Evolutionary conservation across 2,113 vertebrate genomes (phyloP).

Genomic region (Machaerirhynchus nigripectus): DNA sequence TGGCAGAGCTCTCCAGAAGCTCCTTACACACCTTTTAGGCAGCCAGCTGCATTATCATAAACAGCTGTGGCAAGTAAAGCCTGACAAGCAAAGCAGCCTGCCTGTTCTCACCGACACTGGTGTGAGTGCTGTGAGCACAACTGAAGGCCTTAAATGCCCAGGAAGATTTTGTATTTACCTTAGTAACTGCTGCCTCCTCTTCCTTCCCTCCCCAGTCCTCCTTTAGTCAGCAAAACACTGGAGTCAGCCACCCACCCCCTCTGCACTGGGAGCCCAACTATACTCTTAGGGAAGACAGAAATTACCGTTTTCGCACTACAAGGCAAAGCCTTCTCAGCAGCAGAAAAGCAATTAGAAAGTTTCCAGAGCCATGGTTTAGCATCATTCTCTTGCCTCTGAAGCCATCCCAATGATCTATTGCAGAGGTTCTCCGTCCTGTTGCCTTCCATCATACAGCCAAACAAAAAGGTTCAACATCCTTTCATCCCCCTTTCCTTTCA

Average conservation of each 20-base stretch:
- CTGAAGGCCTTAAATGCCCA: background rate
- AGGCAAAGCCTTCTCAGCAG: conserved; percentile 76
- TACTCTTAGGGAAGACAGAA: background rate
- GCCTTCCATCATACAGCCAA: conserved; percentile 89
- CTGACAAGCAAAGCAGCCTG: background rate
- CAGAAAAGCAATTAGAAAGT: conserved; percentile 89
- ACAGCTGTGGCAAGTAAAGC: background rate
- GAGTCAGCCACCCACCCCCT: background rate
- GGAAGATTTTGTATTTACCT: background rate
- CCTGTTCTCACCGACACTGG: background rate
- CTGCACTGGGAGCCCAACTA: background rate
- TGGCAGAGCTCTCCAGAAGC: background rate
- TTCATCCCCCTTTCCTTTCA: conserved; percentile 81
- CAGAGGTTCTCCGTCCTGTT: conserved; percentile 80
- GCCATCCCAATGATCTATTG: conserved; percentile 81
- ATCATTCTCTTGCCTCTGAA: conserved; percentile 79
- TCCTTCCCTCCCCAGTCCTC: background rate
- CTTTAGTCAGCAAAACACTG: background rate
- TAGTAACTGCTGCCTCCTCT: background rate
- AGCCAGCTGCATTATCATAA: background rate
- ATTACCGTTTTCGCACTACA: conserved; percentile 79
- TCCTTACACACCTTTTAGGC: background rate
- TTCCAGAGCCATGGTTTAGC: conserved; percentile 89
- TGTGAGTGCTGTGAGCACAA: background rate
- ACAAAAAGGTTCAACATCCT: conserved; percentile 82